Evolutionary conservation across 2,113 vertebrate species (phyloP).

Genomic region (Pionites leucogaster): DNA sequence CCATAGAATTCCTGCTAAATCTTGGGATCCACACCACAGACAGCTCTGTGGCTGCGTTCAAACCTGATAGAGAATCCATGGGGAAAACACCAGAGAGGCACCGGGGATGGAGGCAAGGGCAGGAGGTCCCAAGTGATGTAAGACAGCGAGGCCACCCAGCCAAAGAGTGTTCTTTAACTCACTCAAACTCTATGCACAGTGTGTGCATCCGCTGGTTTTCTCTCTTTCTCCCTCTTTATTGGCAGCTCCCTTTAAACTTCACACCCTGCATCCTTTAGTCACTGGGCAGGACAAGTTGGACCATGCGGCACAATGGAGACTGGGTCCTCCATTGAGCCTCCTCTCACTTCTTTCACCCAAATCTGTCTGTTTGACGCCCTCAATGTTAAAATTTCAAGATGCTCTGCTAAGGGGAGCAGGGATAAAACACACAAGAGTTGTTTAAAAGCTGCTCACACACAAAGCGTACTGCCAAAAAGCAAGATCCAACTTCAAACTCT

Average conservation of each 20-base stretch:
- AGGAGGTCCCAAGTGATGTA: not conserved
- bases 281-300: not conserved
- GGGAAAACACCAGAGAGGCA: not conserved
- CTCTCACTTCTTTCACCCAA: not conserved
- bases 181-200: rapidly evolving
- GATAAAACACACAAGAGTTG: not conserved
- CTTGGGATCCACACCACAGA: not conserved
- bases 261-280: rapidly evolving
- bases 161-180: not conserved
- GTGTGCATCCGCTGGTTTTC: rapidly evolving
- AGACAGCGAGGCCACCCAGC: not conserved
- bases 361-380: not conserved
- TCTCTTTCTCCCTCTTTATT: not conserved
- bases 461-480: not conserved
- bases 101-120: not conserved
- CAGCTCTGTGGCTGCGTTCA: not conserved
- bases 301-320: rapidly evolving
- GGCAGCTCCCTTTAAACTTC: not conserved
- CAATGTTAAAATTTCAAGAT: not conserved
- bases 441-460: not conserved
- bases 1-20: not conserved
- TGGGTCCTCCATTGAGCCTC: rapidly evolving
- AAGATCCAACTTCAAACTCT: not conserved
- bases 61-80: rapidly evolving
- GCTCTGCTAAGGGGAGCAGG: rapidly evolving